Evolutionary conservation across 1,140 invertebrate genomes (phyloP), one percentile per base, ranked within the genome.

Genomic region (Zaprionus lachaisei): DNA sequence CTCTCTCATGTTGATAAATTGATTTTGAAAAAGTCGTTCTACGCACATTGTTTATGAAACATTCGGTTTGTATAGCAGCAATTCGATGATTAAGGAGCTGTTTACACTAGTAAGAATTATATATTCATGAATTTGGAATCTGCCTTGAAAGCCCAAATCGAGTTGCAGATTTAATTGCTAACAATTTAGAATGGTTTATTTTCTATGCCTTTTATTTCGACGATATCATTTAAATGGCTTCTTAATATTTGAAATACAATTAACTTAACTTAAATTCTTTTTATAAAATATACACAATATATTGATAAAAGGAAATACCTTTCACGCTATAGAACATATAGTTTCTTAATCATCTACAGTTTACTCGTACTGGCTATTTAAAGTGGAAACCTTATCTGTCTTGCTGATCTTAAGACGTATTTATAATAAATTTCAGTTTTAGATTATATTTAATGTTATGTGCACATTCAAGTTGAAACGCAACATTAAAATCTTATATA

Each of bases 11-110:
- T 56, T 49, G 65, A 17, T 22, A 68, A 58, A 58, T 34, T 58
- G 44, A 51, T 49, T 58, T 60, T 20, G 4, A 15, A 69, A 51
- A 60, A 20, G 6, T 58, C 28, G 47, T 67, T 67, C 57, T 68
- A 68, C 55, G 65, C 31, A 69, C 60, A 61, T 37, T 69, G 66
- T 69, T 69, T 69, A 69, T 44, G 34, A 60, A 60, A 69, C 26
- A 68, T 58, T 47, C 17, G 56, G 65, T 57, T 67, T 66, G 22
- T 56, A 56, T 57, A 47, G 34, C 51, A 20, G 44, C n/a, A 17
- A 41, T 24, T 38, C 15, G 14, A 24, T 24, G 9, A 51, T 54
- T 31, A n/a, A 41, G 38, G 6, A 51, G 20, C 20, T 51, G 47
- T 51, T 24, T 24, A 51, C 9, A 51, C 20, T 11, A 24, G 38